Evolutionary conservation across 2,113 vertebrate genomes (phyloP), one percentile per base, ranked within the genome.

Genomic region (Bos indicus): DNA sequence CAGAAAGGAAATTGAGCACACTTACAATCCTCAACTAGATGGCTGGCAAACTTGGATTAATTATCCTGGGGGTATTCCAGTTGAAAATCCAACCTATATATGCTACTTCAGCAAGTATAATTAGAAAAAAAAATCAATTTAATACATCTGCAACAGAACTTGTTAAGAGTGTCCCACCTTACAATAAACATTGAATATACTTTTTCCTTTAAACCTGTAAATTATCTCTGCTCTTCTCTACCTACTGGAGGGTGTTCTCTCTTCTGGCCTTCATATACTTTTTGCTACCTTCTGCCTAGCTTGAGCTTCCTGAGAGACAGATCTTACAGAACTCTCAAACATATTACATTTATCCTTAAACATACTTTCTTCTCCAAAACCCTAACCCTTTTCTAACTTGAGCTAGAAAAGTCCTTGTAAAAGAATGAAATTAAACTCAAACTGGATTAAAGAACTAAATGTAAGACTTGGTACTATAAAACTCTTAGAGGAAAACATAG

Each of bases 31-130:
- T 95, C 92, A 88, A 25, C 0, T 95, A 94, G 95, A 84, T 96
- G 97, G n/a, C 95, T 96, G 81, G 81, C 57, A 95, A 90, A 59
- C 91, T 96, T 91, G 91, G 89, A 94, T 93, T 95, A 92, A 97
- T 97, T 96, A 96, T 82, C 64, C 43, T 92, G 80, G 80, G 48
- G 59, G 95, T 54, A 96, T 95, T 78, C 78, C 91, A 14, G 10
- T 85, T 94, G 74, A 97, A 96, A 94, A 94, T 92, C 17, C 78
- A 86, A 84, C 43, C 90, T 83, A 95, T 97, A 71, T 83, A 90
- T 85, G 84, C 52, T 60, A 51, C 28, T 93, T 97, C 26, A 84
- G 17, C 57, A 36, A 36, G 36, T 36, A 36, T 36, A 36, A 36
- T 36, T 36, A 2, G 36, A 36, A 36, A 36, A 94, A 94, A 90